These are phyloP conservation scores for Fundulus diaphanus DNA, from an alignment of 2,797 vertebrate species.

Conservation along the genomic window DNA sequence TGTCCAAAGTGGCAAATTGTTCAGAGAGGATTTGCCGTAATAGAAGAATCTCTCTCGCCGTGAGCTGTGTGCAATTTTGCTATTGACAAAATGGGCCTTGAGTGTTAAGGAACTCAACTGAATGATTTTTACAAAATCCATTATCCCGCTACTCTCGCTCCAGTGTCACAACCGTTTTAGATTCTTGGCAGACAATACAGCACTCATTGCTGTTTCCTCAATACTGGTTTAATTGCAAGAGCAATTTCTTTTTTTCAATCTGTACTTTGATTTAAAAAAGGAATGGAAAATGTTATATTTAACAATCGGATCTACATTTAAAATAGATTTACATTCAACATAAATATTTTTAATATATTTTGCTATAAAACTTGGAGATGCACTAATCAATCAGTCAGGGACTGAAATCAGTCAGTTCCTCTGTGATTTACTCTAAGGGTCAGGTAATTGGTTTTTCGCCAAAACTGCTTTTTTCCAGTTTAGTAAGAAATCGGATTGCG, in stretches of 20 bases:
- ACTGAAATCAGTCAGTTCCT: neutral
- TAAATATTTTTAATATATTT: neutral
- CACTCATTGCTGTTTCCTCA: constrained; percentile 4
- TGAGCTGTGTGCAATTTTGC: constrained; percentile 60
- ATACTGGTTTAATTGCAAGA: constrained; percentile 19
- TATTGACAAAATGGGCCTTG: constrained; percentile 68
- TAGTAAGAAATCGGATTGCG: too few relatives aligned
- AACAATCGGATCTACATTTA: neutral
- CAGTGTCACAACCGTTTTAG: constrained; percentile 21
- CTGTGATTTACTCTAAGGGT: neutral
- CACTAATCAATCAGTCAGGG: neutral
- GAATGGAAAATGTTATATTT: neutral
- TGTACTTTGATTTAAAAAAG: neutral
- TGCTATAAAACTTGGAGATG: neutral
- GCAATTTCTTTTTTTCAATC: constrained; percentile 5
- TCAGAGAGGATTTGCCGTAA: constrained; percentile 70
- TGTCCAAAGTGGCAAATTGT: constrained; percentile 77
- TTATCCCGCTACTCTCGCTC: constrained; percentile 38
- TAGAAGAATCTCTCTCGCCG: constrained; percentile 67
- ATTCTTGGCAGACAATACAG: constrained; percentile 25
- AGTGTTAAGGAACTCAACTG: constrained; percentile 63
- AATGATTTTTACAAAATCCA: constrained; percentile 60
- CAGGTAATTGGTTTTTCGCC: neutral
- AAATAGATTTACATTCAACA: neutral
- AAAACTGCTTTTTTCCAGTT: neutral